A percentile compares a stretch with the other conserved stretches of the same genome.
phyloP scores from a whole-genome alignment of 2,888 invertebrate genomes.

The Trachelus stipa region DNA sequence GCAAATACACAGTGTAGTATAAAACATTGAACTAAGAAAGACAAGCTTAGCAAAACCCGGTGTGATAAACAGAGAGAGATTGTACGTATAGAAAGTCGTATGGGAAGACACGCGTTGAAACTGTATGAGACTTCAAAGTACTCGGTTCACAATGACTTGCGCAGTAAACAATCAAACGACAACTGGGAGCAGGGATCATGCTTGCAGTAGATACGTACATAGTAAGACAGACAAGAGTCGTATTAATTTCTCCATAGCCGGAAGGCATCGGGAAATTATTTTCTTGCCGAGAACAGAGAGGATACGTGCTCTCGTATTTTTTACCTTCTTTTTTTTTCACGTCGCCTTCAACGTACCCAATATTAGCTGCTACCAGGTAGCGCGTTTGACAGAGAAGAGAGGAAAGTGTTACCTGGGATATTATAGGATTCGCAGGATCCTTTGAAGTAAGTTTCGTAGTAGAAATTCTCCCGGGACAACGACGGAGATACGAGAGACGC shows the following conservation, averaged over 20 bases:
- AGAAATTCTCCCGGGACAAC: no score
- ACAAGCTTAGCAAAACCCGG: not conserved
- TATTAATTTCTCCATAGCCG: constrained; percentile 50
- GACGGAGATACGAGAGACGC: no score
- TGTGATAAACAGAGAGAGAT: constrained; percentile 4
- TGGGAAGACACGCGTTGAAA: constrained; percentile 13
- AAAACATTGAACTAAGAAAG: no score
- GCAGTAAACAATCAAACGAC: constrained; percentile 16
- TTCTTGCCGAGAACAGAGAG: constrained; percentile 34
- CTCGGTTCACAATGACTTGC: constrained; percentile 1
- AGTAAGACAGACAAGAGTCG: constrained; percentile 37
- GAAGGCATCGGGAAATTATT: constrained; percentile 42
- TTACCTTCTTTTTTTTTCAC: constrained; percentile 16
- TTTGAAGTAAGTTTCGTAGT: no score
- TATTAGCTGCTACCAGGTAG: not conserved
- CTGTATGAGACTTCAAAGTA: constrained; percentile 46
- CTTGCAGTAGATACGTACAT: not conserved
- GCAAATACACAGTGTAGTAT: no score
- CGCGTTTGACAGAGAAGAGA: no score
- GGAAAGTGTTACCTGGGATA: no score
- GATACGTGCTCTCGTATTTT: constrained; percentile 23
- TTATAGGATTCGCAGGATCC: no score
- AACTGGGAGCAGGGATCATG: constrained; percentile 10
- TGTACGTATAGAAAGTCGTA: not conserved
- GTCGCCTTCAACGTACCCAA: constrained; percentile 23